Conservation (phyloP, 2,888 invertebrate genomes). For the Xanthia icteritia region DNA sequence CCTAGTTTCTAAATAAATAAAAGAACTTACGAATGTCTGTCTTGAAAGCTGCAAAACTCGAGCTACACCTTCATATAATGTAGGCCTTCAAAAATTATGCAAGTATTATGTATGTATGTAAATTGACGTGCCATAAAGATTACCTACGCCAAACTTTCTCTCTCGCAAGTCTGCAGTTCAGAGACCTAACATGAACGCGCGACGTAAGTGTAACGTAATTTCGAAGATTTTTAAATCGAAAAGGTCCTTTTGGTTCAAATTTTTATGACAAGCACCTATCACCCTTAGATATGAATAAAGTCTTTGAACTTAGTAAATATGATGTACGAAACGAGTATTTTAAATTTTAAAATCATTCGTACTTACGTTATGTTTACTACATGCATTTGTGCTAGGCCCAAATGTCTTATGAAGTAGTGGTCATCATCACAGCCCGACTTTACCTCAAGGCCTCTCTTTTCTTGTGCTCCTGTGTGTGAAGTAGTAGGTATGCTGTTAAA, state of each 20-base stretch:
- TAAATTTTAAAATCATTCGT: background rate
- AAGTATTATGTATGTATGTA: slow-evolving; percentile 13
- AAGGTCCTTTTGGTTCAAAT: background rate
- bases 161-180: background rate
- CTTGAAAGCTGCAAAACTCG: background rate
- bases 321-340: background rate
- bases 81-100: background rate
- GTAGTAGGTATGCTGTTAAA: slow-evolving; percentile 3
- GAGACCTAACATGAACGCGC: background rate
- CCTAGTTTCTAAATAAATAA: background rate
- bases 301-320: background rate
- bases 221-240: background rate
- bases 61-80: background rate
- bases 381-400: background rate
- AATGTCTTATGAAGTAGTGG: too few relatives aligned
- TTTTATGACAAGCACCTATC: background rate
- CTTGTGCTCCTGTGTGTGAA: background rate
- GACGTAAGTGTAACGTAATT: background rate
- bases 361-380: background rate
- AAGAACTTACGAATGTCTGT: too few relatives aligned
- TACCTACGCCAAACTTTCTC: slow-evolving; percentile 26
- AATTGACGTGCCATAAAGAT: slow-evolving; percentile 25
- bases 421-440: too few relatives aligned
- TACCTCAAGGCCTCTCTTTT: too few relatives aligned
- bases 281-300: background rate